These are phyloP conservation scores for Ceryle rudis DNA, from an alignment of 2,797 vertebrate genomes.

Conservation along the genomic window DNA sequence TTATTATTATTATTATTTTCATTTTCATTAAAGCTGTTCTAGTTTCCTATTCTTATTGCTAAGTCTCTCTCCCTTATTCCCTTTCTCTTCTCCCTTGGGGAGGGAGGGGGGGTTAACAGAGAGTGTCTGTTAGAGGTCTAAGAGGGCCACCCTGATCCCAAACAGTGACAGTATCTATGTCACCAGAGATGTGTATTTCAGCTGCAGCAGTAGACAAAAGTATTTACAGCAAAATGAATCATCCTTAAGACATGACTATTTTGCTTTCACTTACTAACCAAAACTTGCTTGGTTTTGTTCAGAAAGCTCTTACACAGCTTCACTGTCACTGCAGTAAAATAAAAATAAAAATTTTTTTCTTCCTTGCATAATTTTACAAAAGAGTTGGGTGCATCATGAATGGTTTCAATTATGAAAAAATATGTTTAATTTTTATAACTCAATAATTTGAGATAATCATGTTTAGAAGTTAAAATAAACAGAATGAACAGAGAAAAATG, in stretches of 20 bases:
- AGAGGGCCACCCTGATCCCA: too few relatives aligned
- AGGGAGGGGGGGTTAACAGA: too few relatives aligned
- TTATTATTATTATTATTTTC: too few relatives aligned
- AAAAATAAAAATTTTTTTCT: background rate
- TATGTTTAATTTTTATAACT: background rate
- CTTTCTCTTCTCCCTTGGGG: too few relatives aligned
- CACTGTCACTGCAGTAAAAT: background rate
- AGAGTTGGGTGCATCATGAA: background rate
- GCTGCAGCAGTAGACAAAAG: background rate
- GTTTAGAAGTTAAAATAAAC: background rate
- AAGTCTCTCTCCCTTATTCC: too few relatives aligned
- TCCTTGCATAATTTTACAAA: background rate
- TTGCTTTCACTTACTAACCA: background rate
- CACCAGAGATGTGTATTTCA: background rate
- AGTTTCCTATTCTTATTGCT: too few relatives aligned
- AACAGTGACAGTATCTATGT: background rate
- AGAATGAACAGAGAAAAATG: background rate
- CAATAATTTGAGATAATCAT: background rate
- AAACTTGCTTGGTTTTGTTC: background rate
- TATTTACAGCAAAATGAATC: background rate
- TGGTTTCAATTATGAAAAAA: background rate
- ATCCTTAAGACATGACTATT: background rate
- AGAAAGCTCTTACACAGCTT: background rate
- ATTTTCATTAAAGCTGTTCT: too few relatives aligned
- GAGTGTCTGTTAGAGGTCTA: too few relatives aligned